Base-by-base conservation (phyloP, 2,797 vertebrate genomes). In the Anniella stebbinsi region DNA sequence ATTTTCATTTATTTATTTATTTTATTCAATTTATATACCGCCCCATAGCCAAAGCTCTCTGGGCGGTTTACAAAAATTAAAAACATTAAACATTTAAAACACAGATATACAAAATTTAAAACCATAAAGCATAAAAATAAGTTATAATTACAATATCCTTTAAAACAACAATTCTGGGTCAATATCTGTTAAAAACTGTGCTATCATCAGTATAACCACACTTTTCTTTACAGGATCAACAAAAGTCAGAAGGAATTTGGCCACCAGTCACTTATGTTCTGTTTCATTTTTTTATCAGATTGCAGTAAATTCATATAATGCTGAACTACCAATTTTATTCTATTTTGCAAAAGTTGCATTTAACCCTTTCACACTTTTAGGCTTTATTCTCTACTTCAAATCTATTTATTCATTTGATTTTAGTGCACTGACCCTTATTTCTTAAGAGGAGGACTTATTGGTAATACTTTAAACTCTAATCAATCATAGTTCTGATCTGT, bases 341-440 rank as follows among this genome's bases (percentile, higher is more conserved):
- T 93, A 45, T 94, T 93, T 90, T 93, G 89, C 76, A 77, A 69
- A 97, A 96, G 86, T 93, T 81, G 36, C 93, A 83, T 88, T 92
- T 15, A 0, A 90, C 80, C 80, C 91, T 78, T 88, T 73, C 36
- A 76, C 4, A 96, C 66, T 95, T 45, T 90, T 93, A 93, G 93
- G 92, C 81, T 88, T 91, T 92, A 95, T 94, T 91, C 87, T 94
- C 72, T 90, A 89, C 90, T 93, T 95, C 94, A 96, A 66, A 94
- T 88, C 84, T 92, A 80, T 94, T 93, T 92, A 82, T 94, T 93
- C 45, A n/a, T 88, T 94, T 95, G 92, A 96, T 96, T 96, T 92
- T 93, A 94, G 93, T 93, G 93, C 36, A 92, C 82, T 84, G 75
- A 94, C 88, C 92, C 93, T 91, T 93, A 95, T 94, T 96, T 96